Evolutionary conservation across 2,113 vertebrate genomes (phyloP), one percentile per base, ranked within the genome.

Genomic region (Sapayoa aenigma): DNA sequence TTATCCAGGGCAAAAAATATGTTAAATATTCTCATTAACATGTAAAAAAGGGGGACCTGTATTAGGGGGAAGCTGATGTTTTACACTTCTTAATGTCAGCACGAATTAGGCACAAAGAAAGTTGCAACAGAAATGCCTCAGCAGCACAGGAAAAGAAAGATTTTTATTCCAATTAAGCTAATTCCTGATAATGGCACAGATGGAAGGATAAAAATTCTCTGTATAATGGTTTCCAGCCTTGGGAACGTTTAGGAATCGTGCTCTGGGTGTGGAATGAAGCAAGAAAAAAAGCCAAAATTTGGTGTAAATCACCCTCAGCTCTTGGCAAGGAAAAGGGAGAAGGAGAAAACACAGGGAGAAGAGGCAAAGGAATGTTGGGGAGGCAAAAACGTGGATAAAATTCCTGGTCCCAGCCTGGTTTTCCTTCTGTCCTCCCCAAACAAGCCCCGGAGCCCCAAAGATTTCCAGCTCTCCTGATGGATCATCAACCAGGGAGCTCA

Each of bases 21-120:
- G 74, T 24, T 21, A 55, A 93, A 91, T 66, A 30, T 28, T 31
- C 68, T 93, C 94, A 89, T 95, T 95, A 93, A n/a, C 27, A 67
- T n/a, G 68, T 71, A 27, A 71, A 71, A 80, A 92, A 72, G 79
- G 28, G 50, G 81, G 42, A 59, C 2, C 1, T 5, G 28, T 59
- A 68, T 76, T 53, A 69, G 46, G 46, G 84, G 27, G 60, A 86
- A 82, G 83, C 83, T 25, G 49, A 52, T 60, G 37, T 68, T 23
- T 80, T 62, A 42, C 68, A 56, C 59, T 55, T 63, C 81, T 79
- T 68, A 76, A 76, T 19, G 39, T 76, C 90, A 73, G 55, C 6
- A 10, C 4, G 65, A 89, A 89, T 84, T 55, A 60, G 35, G 71
- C 69, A n/a, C 35, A 31, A 59, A 50, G 49, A 25, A 62, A 53